Percentiles rank a stretch among this genome's conserved stretches.
Evolutionary conservation across 2,797 vertebrate genomes (phyloP).

Genomic region (Propithecus deckenii): DNA sequence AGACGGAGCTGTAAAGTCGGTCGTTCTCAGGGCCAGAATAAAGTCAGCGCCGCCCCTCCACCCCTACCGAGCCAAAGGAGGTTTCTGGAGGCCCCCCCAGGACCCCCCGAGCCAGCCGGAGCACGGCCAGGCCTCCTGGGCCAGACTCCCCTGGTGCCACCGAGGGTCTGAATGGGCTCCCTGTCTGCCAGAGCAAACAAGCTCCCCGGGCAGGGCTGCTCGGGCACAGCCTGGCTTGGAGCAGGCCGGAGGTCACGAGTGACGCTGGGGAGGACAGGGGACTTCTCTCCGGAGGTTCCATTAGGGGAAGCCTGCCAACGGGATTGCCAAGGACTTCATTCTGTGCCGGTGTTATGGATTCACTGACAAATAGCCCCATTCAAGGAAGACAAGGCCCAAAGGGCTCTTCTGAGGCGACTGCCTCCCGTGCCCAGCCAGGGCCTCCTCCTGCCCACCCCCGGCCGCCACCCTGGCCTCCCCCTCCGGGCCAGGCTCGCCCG

Average conservation of each 20-base stretch:
- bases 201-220: background rate
- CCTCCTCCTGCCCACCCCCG: background rate
- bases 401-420: slow-evolving; percentile 32
- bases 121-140: background rate
- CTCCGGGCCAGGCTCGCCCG: fast-evolving
- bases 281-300: slow-evolving; percentile 68
- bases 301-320: slow-evolving; percentile 47
- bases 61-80: background rate
- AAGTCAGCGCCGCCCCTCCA: background rate
- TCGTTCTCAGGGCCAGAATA: slow-evolving; percentile 14
- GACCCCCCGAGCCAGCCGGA: background rate
- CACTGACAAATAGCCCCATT: slow-evolving; percentile 55
- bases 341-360: slow-evolving; percentile 13
- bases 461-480: background rate
- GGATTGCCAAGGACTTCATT: slow-evolving; percentile 27
- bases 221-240: background rate
- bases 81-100: background rate
- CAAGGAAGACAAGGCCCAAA: slow-evolving; percentile 57
- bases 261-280: slow-evolving; percentile 37
- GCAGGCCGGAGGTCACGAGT: slow-evolving; percentile 32
- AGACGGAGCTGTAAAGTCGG: slow-evolving; percentile 59
- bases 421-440: background rate
- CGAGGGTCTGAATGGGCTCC: slow-evolving; percentile 63
- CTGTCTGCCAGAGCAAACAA: slow-evolving; percentile 76
- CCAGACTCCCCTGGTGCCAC: slow-evolving; percentile 12